These are phyloP conservation scores for Tachystola acroxantha DNA, from an alignment of 2,888 invertebrate species.

Conservation along the genomic window DNA sequence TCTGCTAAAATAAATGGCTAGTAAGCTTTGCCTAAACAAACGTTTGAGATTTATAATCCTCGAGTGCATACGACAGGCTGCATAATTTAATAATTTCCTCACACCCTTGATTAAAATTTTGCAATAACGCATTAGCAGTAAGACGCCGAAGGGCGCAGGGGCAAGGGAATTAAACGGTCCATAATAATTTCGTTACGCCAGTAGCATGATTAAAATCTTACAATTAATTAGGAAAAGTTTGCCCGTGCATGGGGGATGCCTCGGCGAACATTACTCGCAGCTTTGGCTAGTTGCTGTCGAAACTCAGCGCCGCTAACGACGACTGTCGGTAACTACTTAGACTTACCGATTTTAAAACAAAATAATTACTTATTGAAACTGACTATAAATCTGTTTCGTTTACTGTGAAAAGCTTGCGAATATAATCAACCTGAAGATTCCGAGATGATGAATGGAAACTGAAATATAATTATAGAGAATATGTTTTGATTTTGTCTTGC, in stretches of 20 bases:
- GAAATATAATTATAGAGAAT: no score
- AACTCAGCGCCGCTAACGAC: slow-evolving; percentile 2
- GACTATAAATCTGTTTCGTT: no score
- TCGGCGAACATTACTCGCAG: slow-evolving; percentile 38
- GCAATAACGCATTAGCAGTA: slow-evolving; percentile 68
- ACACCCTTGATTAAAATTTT: slow-evolving; percentile 77
- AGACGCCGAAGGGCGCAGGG: slow-evolving; percentile 66
- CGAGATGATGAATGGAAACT: no score
- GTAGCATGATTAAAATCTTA: slow-evolving; percentile 71
- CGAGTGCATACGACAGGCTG: slow-evolving; percentile 74
- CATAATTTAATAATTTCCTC: slow-evolving; percentile 73
- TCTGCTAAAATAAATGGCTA: slow-evolving; percentile 31
- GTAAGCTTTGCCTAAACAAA: slow-evolving; percentile 52
- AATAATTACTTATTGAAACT: no score
- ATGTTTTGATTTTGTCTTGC: no score
- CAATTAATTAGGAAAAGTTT: slow-evolving; percentile 73
- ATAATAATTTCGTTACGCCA: slow-evolving; percentile 72
- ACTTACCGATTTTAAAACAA: no score
- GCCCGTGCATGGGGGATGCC: slow-evolving; percentile 37
- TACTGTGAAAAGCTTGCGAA: no score
- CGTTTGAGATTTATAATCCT: slow-evolving; percentile 59
- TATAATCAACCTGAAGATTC: no score
- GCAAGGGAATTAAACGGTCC: slow-evolving; percentile 72
- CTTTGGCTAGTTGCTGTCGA: slow-evolving; percentile 16
- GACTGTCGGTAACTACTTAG: not conserved